Conservation (phyloP, 1,140 invertebrate species). For the Drosophila kikkawai region DNA sequence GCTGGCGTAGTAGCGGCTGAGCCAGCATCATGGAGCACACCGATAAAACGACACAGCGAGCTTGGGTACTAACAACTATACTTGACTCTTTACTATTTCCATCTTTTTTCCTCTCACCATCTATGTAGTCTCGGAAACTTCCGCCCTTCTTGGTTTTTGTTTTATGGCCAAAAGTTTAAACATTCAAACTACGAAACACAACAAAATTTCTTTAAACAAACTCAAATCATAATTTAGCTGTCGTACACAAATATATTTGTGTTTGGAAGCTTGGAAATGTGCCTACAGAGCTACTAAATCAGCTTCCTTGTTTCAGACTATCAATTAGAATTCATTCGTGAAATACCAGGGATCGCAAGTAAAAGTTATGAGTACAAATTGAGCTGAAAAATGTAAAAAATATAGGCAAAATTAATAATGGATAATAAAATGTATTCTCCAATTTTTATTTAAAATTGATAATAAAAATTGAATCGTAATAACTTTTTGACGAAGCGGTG, state of each 20-base stretch:
- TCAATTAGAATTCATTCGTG: background rate
- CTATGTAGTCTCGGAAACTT: background rate
- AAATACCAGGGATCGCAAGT: no score
- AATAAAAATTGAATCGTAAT: no score
- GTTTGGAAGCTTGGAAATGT: conserved; percentile 9
- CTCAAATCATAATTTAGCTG: conserved; percentile 14
- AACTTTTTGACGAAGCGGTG: no score
- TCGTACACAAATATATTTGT: background rate
- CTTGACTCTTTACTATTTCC: conserved; percentile 3
- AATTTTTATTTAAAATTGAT: no score
- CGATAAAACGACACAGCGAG: conserved; percentile 1
- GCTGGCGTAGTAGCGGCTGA: no score
- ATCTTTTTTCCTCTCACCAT: conserved; percentile 12
- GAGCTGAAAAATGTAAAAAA: no score
- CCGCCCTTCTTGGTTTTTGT: background rate
- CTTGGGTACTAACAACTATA: conserved; percentile 8
- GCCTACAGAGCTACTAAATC: background rate
- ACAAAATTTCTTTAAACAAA: conserved; percentile 6
- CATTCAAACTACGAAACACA: conserved; percentile 8
- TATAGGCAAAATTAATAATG: no score
- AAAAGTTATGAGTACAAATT: no score
- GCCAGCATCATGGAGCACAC: background rate
- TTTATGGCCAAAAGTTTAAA: background rate
- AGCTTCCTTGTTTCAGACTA: background rate
- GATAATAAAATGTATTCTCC: no score